Evolutionary conservation across 2,888 invertebrate species (phyloP).

Genomic region (Mesorhabditis spiculigera): DNA sequence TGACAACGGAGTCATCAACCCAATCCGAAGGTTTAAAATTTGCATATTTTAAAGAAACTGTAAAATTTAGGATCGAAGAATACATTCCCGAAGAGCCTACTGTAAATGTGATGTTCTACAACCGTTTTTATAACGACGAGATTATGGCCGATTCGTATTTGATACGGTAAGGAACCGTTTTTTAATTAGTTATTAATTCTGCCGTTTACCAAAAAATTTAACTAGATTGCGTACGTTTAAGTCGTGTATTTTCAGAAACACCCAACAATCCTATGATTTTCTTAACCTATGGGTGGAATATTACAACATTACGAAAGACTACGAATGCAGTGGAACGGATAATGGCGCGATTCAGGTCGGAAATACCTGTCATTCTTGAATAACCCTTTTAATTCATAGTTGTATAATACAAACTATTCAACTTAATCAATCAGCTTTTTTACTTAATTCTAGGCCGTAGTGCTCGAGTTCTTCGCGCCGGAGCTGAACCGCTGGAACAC

Average conservation of each 20-base stretch:
- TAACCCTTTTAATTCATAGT: no score
- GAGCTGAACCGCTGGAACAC: neutral
- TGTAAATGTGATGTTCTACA: neutral
- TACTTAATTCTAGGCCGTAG: neutral
- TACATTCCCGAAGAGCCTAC: neutral
- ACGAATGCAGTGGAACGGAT: conserved; percentile 5
- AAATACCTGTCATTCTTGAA: no score
- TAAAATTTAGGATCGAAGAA: neutral
- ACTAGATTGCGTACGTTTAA: no score
- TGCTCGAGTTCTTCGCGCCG: neutral
- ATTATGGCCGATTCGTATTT: conserved; percentile 1
- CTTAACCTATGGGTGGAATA: neutral
- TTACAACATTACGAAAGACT: neutral
- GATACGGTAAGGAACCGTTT: neutral
- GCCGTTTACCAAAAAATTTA: no score
- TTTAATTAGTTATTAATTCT: no score
- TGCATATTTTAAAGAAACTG: neutral
- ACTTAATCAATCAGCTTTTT: neutral
- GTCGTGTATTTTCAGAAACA: conserved; percentile 1
- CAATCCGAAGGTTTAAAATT: neutral
- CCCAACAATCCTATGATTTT: neutral
- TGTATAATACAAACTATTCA: neutral
- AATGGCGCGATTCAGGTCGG: conserved; percentile 1
- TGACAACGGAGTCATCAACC: neutral
- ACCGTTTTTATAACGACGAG: conserved; percentile 4